A percentile compares a stretch with the other conserved stretches of the same genome.
These are phyloP conservation scores for Pristionchus maxplancki DNA, from an alignment of 2,888 invertebrate genomes.

Conservation along the genomic window DNA sequence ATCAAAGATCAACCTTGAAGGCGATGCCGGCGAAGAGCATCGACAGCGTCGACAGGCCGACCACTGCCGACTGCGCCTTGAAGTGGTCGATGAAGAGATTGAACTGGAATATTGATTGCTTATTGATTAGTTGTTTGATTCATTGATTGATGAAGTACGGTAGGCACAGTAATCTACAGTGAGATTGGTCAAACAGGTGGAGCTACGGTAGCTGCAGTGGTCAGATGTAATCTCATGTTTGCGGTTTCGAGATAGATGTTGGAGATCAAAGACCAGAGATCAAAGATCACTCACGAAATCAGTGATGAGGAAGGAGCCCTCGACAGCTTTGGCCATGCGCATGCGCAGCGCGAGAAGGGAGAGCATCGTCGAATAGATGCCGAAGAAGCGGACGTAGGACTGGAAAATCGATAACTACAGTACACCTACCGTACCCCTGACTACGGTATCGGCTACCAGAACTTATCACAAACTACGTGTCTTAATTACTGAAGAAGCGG, in stretches of 20 bases:
- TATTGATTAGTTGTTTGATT: too few species aligned
- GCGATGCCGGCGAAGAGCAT: background rate
- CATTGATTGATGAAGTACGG: too few species aligned
- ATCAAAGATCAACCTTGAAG: background rate
- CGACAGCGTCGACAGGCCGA: background rate
- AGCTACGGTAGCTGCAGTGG: too few species aligned
- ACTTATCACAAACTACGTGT: too few species aligned
- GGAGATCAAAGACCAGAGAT: background rate
- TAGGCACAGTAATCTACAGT: too few species aligned
- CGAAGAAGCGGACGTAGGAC: conserved; percentile 6
- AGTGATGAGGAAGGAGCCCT: background rate
- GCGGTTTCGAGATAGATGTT: background rate
- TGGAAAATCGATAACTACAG: background rate
- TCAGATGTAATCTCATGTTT: too few species aligned
- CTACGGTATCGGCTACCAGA: too few species aligned
- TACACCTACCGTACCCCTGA: too few species aligned
- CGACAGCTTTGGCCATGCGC: background rate
- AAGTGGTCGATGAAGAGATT: background rate
- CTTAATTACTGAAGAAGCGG: conserved; percentile 6
- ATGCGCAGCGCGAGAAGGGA: background rate
- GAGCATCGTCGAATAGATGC: conserved; percentile 13
- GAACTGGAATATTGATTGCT: too few species aligned
- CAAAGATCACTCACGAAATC: background rate
- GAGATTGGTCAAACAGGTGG: too few species aligned
- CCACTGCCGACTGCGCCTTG: background rate